Evolutionary conservation across 2,888 invertebrate genomes (phyloP).

Genomic region (Mesorhabditis belari): DNA sequence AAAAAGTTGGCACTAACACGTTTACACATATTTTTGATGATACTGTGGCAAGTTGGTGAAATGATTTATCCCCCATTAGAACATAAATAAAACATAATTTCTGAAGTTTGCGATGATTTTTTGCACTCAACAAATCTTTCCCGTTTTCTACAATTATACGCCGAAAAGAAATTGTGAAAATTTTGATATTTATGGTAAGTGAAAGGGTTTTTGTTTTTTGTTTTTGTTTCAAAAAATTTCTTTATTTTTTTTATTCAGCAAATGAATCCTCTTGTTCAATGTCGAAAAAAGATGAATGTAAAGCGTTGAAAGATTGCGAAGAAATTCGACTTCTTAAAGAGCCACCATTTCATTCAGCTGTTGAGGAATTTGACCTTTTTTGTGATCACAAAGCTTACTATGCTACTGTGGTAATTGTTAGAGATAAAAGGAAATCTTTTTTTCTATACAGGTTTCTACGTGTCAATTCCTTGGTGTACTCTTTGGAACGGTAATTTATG

Average conservation of each 20-base stretch:
- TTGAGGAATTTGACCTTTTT: slow-evolving; percentile 23
- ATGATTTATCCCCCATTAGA: too few species aligned
- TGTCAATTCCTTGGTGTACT: slow-evolving; percentile 33
- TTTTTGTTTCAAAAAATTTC: too few species aligned
- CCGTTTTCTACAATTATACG: slow-evolving; percentile 27
- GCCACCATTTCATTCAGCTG: slow-evolving; percentile 23
- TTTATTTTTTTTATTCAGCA: neutral
- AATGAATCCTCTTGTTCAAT: slow-evolving; percentile 16
- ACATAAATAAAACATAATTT: neutral
- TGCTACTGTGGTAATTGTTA: slow-evolving; percentile 15
- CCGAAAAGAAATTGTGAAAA: slow-evolving; percentile 18
- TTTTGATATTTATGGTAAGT: slow-evolving; percentile 14
- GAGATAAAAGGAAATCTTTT: neutral
- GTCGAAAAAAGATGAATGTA: slow-evolving; percentile 16
- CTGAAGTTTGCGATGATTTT: slow-evolving; percentile 25
- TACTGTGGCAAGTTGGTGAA: neutral
- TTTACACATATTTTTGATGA: neutral
- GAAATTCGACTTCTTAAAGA: neutral
- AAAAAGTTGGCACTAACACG: neutral
- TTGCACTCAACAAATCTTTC: slow-evolving; percentile 28
- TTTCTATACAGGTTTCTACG: slow-evolving; percentile 15
- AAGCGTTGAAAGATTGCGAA: slow-evolving; percentile 7
- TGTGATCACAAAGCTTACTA: slow-evolving; percentile 21
- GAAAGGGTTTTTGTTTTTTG: too few species aligned
- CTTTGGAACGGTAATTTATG: slow-evolving; percentile 26